A percentile compares a stretch with the other conserved stretches of the same genome.
Evolutionary conservation across 1,140 invertebrate species (phyloP).

Genomic region (Eupristina koningsbergeri): DNA sequence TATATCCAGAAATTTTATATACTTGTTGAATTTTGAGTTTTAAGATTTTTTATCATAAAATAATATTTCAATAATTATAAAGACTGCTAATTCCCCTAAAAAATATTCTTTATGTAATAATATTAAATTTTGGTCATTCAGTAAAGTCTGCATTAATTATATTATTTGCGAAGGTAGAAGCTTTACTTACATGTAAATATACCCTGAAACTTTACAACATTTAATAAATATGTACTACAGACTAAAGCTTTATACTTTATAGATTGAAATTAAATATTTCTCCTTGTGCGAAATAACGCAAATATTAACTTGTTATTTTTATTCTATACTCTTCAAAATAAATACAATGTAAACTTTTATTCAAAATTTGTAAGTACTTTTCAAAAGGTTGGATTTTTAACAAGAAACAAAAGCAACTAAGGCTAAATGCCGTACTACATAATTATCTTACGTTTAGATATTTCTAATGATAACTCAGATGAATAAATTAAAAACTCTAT

Average conservation of each 20-base stretch:
- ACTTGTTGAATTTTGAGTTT: no score
- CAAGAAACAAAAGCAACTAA: not conserved
- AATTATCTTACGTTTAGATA: slow-evolving; percentile 9
- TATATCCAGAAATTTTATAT: no score
- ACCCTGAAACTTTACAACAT: not conserved
- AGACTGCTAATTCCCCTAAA: not conserved
- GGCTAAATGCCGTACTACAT: not conserved
- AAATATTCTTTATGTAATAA: not conserved
- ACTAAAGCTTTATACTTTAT: no score
- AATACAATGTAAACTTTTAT: not conserved
- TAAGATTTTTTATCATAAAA: no score
- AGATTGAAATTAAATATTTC: not conserved
- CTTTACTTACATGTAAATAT: not conserved
- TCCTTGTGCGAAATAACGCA: not conserved
- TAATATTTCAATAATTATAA: no score
- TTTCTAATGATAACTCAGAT: not conserved
- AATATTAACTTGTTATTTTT: not conserved
- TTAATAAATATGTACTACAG: not conserved
- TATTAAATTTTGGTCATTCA: not conserved
- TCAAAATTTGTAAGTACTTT: not conserved
- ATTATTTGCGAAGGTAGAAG: not conserved
- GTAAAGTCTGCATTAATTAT: not conserved
- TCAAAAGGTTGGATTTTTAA: not conserved
- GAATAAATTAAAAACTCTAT: not conserved
- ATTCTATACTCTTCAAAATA: not conserved